phyloP scores from a whole-genome alignment of 1,140 invertebrate species.

The Drosophila lini region DNA sequence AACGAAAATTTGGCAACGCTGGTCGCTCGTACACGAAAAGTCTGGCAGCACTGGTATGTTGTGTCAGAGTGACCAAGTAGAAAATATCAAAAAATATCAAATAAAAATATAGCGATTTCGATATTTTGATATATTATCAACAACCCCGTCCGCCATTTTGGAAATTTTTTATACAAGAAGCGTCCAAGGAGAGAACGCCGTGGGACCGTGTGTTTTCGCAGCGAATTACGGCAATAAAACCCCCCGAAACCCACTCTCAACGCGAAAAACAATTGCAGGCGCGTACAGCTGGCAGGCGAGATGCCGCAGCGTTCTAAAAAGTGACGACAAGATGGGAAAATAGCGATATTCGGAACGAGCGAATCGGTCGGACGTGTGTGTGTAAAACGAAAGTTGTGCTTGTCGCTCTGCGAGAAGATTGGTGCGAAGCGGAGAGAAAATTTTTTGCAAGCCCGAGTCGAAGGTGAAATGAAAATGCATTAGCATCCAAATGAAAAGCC shows the following conservation, averaged over 20 bases:
- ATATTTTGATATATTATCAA: too few species aligned
- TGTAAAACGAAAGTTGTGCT: conserved; percentile 71
- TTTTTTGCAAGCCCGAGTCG: conserved; percentile 54
- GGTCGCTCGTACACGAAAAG: too few species aligned
- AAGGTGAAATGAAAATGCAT: conserved; percentile 61
- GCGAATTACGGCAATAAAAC: conserved; percentile 53
- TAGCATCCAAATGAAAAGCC: conserved; percentile 40
- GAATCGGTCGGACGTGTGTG: conserved; percentile 27
- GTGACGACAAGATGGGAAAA: conserved; percentile 18
- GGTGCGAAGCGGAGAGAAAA: conserved; percentile 60
- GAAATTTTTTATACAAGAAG: conserved; percentile 67
- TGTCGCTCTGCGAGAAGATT: conserved; percentile 54
- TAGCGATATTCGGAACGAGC: conserved; percentile 19
- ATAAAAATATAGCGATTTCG: too few species aligned
- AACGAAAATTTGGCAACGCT: too few species aligned
- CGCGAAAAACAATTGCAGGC: conserved; percentile 38
- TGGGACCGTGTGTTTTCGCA: conserved; percentile 68
- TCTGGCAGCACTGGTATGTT: too few species aligned
- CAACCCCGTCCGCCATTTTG: neutral
- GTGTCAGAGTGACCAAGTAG: too few species aligned
- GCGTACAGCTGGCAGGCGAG: neutral
- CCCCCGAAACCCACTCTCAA: conserved; percentile 45
- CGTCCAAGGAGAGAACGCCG: conserved; percentile 75
- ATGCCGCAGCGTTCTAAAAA: conserved; percentile 18
- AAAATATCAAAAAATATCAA: too few species aligned